Percentiles rank a stretch among this genome's conserved stretches.
Evolutionary conservation across 2,113 vertebrate species (phyloP).

Genomic region (Megaleporinus macrocephalus): DNA sequence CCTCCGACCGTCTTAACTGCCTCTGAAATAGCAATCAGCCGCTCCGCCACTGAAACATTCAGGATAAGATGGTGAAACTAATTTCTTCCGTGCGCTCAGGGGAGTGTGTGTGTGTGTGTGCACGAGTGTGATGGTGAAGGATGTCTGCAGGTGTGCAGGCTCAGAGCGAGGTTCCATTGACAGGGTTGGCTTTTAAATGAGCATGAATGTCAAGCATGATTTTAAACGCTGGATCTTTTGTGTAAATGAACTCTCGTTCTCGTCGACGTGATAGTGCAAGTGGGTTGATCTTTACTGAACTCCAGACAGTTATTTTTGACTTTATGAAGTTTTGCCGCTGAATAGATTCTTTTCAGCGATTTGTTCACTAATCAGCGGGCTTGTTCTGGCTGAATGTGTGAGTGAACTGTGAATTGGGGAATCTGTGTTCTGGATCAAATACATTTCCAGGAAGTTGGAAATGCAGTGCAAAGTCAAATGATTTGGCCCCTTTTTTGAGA

Average conservation of each 20-base stretch:
- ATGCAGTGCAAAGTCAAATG: constrained; percentile 7
- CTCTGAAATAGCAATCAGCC: constrained; percentile 56
- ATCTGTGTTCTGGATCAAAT: constrained; percentile 49
- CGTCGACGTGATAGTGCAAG: constrained; percentile 22
- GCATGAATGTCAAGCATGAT: constrained; percentile 57
- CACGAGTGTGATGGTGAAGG: constrained; percentile 6
- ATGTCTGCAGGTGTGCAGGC: constrained; percentile 55
- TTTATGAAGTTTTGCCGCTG: constrained; percentile 53
- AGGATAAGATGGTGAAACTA: constrained; percentile 52
- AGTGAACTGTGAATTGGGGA: constrained; percentile 34
- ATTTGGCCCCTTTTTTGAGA: constrained; percentile 9
- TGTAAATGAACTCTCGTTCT: constrained; percentile 48
- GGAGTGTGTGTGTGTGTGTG: constrained; percentile 9
- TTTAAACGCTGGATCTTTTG: constrained; percentile 42
- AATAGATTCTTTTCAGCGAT: constrained; percentile 51
- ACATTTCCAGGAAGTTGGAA: constrained; percentile 39
- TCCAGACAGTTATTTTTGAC: constrained; percentile 43
- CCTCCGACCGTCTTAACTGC: constrained; percentile 36
- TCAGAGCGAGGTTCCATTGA: constrained; percentile 41
- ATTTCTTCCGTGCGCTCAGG: constrained; percentile 53
- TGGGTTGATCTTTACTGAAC: constrained; percentile 45
- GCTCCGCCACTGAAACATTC: constrained; percentile 48
- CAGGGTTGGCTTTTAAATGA: constrained; percentile 45
- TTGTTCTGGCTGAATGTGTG: constrained; percentile 49
- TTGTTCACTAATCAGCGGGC: constrained; percentile 51